Base-by-base conservation (phyloP, 1,140 invertebrate species). In the Aphaenogaster ashmeadi region DNA sequence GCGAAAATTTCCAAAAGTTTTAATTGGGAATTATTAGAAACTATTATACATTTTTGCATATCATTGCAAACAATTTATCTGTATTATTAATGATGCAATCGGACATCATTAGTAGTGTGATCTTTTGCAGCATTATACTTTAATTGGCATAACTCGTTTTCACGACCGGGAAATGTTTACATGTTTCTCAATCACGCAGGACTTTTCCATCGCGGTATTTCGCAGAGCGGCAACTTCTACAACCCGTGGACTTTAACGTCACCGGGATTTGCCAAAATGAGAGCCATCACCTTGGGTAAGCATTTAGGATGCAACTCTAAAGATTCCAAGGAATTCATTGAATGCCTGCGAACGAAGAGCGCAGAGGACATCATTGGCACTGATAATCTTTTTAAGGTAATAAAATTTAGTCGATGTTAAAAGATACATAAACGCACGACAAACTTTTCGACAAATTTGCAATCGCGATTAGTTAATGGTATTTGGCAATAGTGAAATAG, bases 171-270 rank as follows among this genome's bases (percentile, higher is more conserved):
- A 11, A 54, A 15, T 36, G 1, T 80, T 54, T 80, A 69, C 2
- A 8, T 69, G 41, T 81, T 44, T 56, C 1, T 18, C 0, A 5
- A 0, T 4, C 21, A 58, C 21, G 79, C 69, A 97, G 97, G 97
- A 72, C 91, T 98, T 4, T 98, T 98, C 86, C 97, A 97, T 77
- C 96, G 97, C 62, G 97, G 95, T 4, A 98, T 98, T 80, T 97
- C 97, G 0, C 97, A 98, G 94, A 98, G 98, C 92, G 98, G 98
- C 2, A 98, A 97, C 1, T 97, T 97, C 2, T 94, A 98, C 9
- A 97, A 97, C 91, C 96, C 97, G 0, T 99, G 98, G 98, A 97
- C 97, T 0, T 96, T 98, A 71, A 96, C 97, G 0, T 96, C 94
- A 74, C 94, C 97, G 38, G 96, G 96, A 13, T 95, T 97, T 81